These are phyloP conservation scores for Caerostris darwini DNA, from an alignment of 1,140 invertebrate genomes.

Conservation along the genomic window DNA sequence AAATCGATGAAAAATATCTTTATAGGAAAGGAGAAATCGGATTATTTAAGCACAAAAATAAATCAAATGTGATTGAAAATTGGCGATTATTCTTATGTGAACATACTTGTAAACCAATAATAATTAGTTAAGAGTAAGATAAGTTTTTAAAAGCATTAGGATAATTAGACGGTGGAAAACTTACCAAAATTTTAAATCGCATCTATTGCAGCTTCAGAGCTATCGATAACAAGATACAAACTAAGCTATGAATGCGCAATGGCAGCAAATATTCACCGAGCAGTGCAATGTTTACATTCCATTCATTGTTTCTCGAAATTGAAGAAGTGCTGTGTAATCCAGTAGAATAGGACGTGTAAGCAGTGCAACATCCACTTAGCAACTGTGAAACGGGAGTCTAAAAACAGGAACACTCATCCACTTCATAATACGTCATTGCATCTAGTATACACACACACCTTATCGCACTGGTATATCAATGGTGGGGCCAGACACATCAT, in stretches of 20 bases:
- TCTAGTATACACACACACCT: conserved; percentile 27
- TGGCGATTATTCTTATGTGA: too few relatives aligned
- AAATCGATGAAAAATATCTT: too few relatives aligned
- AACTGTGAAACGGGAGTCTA: conserved; percentile 52
- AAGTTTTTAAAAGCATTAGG: too few relatives aligned
- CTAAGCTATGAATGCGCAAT: not conserved
- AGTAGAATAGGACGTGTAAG: not conserved
- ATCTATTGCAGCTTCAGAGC: too few relatives aligned
- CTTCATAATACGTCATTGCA: conserved; percentile 32
- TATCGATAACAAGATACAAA: not conserved
- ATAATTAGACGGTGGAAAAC: too few relatives aligned
- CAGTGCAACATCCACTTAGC: conserved; percentile 26
- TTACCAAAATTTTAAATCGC: too few relatives aligned
- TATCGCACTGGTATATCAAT: conserved; percentile 44
- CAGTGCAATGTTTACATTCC: conserved; percentile 29
- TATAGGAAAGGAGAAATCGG: too few relatives aligned
- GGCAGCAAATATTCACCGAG: not conserved
- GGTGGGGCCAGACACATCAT: conserved; percentile 40
- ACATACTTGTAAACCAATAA: too few relatives aligned
- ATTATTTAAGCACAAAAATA: too few relatives aligned
- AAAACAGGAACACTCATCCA: conserved; percentile 43
- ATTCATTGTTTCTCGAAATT: not conserved
- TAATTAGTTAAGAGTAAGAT: too few relatives aligned
- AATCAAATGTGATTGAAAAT: too few relatives aligned
- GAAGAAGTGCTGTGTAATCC: conserved; percentile 38